Percentiles rank a stretch among this genome's conserved stretches.
These are phyloP conservation scores for Beris chalybata DNA, from an alignment of 2,888 invertebrate genomes.

Conservation along the genomic window DNA sequence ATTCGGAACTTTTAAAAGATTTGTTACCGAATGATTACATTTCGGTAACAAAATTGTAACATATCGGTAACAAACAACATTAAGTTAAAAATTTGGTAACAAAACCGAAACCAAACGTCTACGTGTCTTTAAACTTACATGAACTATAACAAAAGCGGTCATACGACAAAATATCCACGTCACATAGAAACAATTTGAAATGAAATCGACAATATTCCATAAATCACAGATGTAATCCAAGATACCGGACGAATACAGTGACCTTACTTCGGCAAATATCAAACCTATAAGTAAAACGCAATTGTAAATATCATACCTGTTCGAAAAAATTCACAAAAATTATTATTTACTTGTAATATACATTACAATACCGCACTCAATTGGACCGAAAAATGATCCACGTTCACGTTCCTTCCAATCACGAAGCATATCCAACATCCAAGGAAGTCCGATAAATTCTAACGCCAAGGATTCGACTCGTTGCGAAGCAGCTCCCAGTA, in stretches of 20 bases:
- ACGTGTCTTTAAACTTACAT: conserved; percentile 64
- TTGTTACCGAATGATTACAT: not conserved
- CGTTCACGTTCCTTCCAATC: conserved; percentile 79
- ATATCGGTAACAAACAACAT: too few relatives aligned
- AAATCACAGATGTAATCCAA: conserved; percentile 91
- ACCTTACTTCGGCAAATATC: conserved; percentile 90
- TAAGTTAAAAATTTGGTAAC: too few relatives aligned
- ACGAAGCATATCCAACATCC: conserved; percentile 72
- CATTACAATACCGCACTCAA: conserved; percentile 79
- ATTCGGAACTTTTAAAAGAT: not conserved
- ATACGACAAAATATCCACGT: conserved; percentile 88
- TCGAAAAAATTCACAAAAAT: not conserved
- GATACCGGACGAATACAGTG: conserved; percentile 88
- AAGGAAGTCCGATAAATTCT: conserved; percentile 77
- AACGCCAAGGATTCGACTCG: conserved; percentile 80
- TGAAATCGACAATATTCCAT: conserved; percentile 98
- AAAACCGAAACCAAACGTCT: too few relatives aligned
- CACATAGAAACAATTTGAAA: conserved; percentile 94
- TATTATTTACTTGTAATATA: conserved; percentile 79
- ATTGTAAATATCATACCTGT: not conserved
- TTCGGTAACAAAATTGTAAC: not conserved
- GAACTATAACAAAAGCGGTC: conserved; percentile 85
- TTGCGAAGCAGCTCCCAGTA: conserved; percentile 92
- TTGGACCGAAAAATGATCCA: conserved; percentile 76
- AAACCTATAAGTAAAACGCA: conserved; percentile 65